Base-by-base conservation (phyloP, 1,140 invertebrate species). In the Anthonomus grandis region DNA sequence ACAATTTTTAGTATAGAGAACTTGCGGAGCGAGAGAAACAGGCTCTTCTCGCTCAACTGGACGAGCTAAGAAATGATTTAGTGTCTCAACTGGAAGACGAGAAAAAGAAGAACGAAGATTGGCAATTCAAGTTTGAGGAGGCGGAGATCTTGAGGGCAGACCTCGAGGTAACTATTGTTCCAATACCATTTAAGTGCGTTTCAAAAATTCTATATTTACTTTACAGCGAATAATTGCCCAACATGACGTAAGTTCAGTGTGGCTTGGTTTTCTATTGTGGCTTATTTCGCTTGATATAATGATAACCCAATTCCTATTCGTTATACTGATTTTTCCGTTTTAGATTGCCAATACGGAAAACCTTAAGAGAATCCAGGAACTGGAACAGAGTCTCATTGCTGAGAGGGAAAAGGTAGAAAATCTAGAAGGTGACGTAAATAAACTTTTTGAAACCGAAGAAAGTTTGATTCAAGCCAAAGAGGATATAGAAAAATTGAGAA, bases 71-170 rank as follows among this genome's bases (percentile, higher is more conserved):
- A 60, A 79, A 79, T 52, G 79, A 81, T 19, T 70, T 95, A 17
- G 70, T 76, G 39, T 75, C 79, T 36, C 84, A 88, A 62, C 69
- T 95, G 59, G 90, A 93, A 59, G 91, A 95, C 63, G 90, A 94
- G 65, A 85, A 81, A 67, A 85, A 89, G 66, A 93, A 91, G 74
- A 82, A 88, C 9, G 94, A 98, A 78, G 95, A 97, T 74, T 77
- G 96, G 39, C 83, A 93, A 68, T 97, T 97, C 70, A 83, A 88
- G 31, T 86, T 92, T 57, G 93, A 97, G 77, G 94, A 97, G 74
- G 91, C 93, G 65, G 86, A 81, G 22, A 83, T 92, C 62, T 79
- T 78, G 66, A 88, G 86, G 74, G 82, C 83, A 65, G 88, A 91
- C 68, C 79, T 91, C 70, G 86, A 92, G 83, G 90, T 92, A 80